Evolutionary conservation across 2,113 vertebrate genomes (phyloP).

Genomic region (Pseudorasbora parva): DNA sequence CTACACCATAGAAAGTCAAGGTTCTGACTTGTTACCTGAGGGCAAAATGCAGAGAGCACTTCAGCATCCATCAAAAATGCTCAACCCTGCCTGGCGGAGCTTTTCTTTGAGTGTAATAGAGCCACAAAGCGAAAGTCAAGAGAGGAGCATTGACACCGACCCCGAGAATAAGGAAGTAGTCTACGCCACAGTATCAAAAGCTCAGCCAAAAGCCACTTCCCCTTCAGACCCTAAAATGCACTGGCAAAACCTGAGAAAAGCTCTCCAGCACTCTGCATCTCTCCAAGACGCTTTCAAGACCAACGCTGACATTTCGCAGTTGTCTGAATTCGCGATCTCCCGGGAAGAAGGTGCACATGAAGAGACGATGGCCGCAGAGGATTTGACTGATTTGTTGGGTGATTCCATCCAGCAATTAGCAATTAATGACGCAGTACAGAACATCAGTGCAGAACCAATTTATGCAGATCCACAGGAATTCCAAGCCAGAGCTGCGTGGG

Average conservation of each 20-base stretch:
- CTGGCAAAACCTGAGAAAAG: not conserved
- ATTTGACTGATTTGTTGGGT: not conserved
- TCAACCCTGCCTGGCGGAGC: constrained; percentile 56
- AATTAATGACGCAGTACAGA: fast-evolving
- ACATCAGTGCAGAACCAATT: constrained; percentile 76
- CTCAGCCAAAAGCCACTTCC: constrained; percentile 19
- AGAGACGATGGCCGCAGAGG: not conserved
- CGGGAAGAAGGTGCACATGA: not conserved
- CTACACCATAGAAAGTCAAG: constrained; percentile 63
- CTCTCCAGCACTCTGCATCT: not conserved
- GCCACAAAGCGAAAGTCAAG: constrained; percentile 63
- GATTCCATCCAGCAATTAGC: constrained; percentile 65
- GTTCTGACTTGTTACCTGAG: not conserved
- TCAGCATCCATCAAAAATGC: constrained; percentile 13
- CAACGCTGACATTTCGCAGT: not conserved
- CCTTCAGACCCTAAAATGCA: not conserved
- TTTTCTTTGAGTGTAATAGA: constrained; percentile 65
- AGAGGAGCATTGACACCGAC: constrained; percentile 69
- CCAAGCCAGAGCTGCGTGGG: not conserved
- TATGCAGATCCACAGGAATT: constrained; percentile 83
- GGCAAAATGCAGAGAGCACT: not conserved
- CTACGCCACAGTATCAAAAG: constrained; percentile 46
- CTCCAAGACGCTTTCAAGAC: not conserved
- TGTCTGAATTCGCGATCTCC: not conserved
- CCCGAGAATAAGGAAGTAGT: constrained; percentile 38